Base-by-base conservation (phyloP, 2,797 vertebrate genomes). In the Octomys mimax region DNA sequence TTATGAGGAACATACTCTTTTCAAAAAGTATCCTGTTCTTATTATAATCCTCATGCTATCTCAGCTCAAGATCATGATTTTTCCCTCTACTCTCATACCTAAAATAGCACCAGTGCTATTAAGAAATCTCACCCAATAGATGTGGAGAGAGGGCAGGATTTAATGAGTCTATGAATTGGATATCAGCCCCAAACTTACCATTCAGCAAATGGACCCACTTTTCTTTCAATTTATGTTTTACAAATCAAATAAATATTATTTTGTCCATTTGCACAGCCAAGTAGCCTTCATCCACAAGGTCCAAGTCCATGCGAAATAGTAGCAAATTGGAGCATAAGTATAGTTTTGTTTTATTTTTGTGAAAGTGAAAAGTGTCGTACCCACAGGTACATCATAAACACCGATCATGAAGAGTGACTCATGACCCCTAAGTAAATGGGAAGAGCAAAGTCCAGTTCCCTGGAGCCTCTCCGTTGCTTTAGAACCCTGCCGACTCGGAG, bases 1-100 rank as follows among this genome's bases (percentile, higher is more conserved):
- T 96, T 90, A 87, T 90, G 97, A 97, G 95, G 95, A 75, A 61
- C 36, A 70, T 96, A 57, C 96, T 97, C 49, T 97, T 95, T 97
- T 93, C 88, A 96, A 96, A 93, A 68, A 10, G 46, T 89, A 91
- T 95, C 92, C 97, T 98, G 93, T 96, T 97, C 87, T 59, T 98
- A 64, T 96, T 95, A 62, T 94, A 96, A 31, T 95, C 94, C 71
- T 92, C 78, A 87, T 96, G 42, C 91, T 70, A 33, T 96, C 13
- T 1, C 95, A 96, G 95, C 54, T 95, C 90, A 91, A 81, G 94
- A 93, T 86, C 91, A 49, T 87, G 75, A 96, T 96, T 73, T 71
- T 79, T 92, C 36, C 84, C 81, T 92, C 94, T 97, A 10, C 66
- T 96, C 81, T 95, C 96, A 92, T 96, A 94, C 95, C 98, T 97